These are phyloP conservation scores for Agonopterix arenella DNA, from an alignment of 2,888 invertebrate species.

Conservation along the genomic window DNA sequence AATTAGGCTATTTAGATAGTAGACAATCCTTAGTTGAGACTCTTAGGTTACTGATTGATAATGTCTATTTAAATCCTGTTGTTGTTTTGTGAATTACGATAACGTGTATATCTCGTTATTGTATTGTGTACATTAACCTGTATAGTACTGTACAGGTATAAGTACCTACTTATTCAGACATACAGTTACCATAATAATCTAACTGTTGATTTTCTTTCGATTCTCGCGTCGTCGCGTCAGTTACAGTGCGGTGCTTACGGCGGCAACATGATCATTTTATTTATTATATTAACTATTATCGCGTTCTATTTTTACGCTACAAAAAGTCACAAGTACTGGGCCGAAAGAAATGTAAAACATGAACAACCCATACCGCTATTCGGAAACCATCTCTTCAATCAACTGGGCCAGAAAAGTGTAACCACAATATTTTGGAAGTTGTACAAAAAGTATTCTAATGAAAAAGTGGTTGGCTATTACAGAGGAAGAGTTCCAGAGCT, in stretches of 20 bases:
- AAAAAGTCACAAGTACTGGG: constrained; percentile 21
- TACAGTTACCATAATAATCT: constrained; percentile 22
- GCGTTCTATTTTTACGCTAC: constrained; percentile 14
- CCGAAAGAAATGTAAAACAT: constrained; percentile 18
- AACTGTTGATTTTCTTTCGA: constrained; percentile 1
- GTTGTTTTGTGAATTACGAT: too few relatives aligned
- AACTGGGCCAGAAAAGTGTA: constrained; percentile 7
- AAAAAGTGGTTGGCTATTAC: constrained; percentile 27
- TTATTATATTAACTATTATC: not conserved
- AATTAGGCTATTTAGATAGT: too few relatives aligned
- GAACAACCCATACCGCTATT: constrained; percentile 22
- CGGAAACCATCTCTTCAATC: constrained; percentile 15
- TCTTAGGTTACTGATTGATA: too few relatives aligned
- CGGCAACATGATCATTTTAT: constrained; percentile 1
- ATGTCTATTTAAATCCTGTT: too few relatives aligned
- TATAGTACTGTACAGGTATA: too few relatives aligned
- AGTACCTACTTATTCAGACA: too few relatives aligned
- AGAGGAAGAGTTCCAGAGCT: constrained; percentile 19
- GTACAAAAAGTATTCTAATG: constrained; percentile 21
- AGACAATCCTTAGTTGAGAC: too few relatives aligned
- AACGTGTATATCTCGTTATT: too few relatives aligned
- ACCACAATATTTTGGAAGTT: constrained; percentile 15
- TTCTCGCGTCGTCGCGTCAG: too few relatives aligned
- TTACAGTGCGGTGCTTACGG: not conserved
- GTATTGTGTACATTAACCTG: too few relatives aligned